Base-by-base conservation (phyloP, 2,888 invertebrate genomes). In the Linhomoeus sp. region DNA sequence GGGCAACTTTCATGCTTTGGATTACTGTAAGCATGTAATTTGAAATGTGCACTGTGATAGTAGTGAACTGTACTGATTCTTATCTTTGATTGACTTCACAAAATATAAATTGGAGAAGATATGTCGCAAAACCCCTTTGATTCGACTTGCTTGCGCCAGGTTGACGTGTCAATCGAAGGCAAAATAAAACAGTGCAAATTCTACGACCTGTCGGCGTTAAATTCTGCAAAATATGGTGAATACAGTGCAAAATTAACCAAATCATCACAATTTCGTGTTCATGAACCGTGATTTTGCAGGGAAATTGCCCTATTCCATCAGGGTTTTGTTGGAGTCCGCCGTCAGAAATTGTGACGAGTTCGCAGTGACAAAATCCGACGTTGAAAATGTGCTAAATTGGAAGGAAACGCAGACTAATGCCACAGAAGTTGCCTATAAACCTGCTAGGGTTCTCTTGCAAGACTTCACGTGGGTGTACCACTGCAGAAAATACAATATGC, bases 341-440 rank as follows among this genome's bases (percentile, higher is more conserved):
- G 80, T 94, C 1, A 74, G 94, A 46, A 88, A 88, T 70, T 94
- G 94, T 67, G 94, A 97, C 68, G 80, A 81, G 60, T 92, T 94
- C 66, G 85, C 86, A 66, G 79, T 92, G 14, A 72, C 77, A 47
- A 74, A 79, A 64, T 72, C 76, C 52, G 92, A 97, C 71, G 88
- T 94, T 0, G 71, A 80, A 53, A 84, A 77, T 53, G 82, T 94
- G 39, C 72, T 92, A 46, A 75, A 80, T 51, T 97, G 94, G 94
- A 78, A 82, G 59, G 67, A 67, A 41, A 79, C 78, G 63, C 82
- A 85, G 66, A 55, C 58, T 14, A 58, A 64, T 0, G 53, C 56
- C 37, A 80, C 84, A 29, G 94, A 97, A 72, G 80, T 97, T 29
- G 80, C 90, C 0, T 97, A 94, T 67, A 86, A 85, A 67, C 94